Evolutionary conservation across 1,140 invertebrate species (phyloP), one percentile per base, ranked within the genome.

Genomic region (Brachionus rotundiformis): DNA sequence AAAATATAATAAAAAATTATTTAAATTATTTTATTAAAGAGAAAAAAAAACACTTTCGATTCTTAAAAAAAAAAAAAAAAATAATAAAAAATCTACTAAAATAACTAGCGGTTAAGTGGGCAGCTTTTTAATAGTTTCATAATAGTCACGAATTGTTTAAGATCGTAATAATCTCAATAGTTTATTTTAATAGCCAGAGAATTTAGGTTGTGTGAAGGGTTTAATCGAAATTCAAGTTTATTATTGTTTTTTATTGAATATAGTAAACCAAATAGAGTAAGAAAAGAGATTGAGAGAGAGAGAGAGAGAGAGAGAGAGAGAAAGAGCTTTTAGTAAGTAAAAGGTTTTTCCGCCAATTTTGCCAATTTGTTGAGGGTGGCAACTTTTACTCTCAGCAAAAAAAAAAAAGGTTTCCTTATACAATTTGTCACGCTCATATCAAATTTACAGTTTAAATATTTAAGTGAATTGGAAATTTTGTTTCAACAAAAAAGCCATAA

Each of bases 171-270:
- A 54, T 54, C 47, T 54, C 47, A 54, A 54, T 54, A 54, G 47
- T 54, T 54, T 54, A 54, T 54, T 54, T 54, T 54, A 54, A 54
- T 54, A 54, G 47, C 19, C 47, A 54, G 47, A 19, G 19, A 19
- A 54, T 54, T 54, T 54, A 54, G 47, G 47, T 54, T 54, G 47
- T 54, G 47, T 54, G 47, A 54, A 54, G 47, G 47, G 47, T 54
- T 54, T 54, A 54, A 54, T 54, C 47, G 47, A 54, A 54, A 7
- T 16, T 54, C 47, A 54, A 54, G 47, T 54, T 54, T 54, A 54
- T 54, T 54, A 54, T 54, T 54, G 47, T 54, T 54, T 54, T 54
- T 54, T 54, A 54, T 54, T 54, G 47, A 54, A 54, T 54, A 54
- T 25, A 54, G 19, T 54, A 54, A 54, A 54, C 47, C 47, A 54